phyloP scores from a whole-genome alignment of 2,113 vertebrate species.

The Cyanoderma ruficeps region DNA sequence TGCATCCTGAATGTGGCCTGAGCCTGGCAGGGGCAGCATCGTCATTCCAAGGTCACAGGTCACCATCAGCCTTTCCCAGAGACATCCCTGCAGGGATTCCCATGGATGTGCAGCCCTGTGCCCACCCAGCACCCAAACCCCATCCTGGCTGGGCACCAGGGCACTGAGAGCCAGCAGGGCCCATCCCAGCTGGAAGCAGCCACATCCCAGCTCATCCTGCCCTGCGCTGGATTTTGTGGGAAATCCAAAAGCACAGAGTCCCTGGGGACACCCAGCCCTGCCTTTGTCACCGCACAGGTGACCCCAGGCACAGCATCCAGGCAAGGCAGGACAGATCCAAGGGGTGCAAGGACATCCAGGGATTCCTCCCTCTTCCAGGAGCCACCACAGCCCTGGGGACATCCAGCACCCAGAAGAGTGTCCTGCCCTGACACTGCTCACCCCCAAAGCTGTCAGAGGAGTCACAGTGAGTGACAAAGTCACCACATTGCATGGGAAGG shows the following conservation, averaged over 20 bases:
- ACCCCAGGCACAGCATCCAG: fast-evolving
- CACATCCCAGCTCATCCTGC: neutral
- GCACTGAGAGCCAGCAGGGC: neutral
- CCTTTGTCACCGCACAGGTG: neutral
- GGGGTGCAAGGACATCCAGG: neutral
- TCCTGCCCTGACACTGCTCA: neutral
- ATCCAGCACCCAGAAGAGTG: neutral
- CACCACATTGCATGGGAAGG: fast-evolving
- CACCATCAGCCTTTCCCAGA: fast-evolving
- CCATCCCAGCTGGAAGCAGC: neutral
- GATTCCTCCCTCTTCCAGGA: neutral
- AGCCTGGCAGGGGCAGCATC: neutral
- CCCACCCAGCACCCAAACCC: neutral
- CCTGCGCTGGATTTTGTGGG: neutral
- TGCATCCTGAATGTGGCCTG: neutral
- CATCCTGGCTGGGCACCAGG: neutral
- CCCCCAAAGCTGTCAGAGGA: neutral
- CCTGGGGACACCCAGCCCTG: neutral
- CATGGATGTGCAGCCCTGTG: neutral
- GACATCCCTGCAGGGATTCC: neutral
- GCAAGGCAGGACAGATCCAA: neutral
- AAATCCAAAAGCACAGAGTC: neutral
- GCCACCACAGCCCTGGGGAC: neutral
- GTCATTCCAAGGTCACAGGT: fast-evolving
- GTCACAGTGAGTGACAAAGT: fast-evolving